A percentile compares a stretch with the other conserved stretches of the same genome.
These are phyloP conservation scores for Blennius ocellaris DNA, from an alignment of 2,113 vertebrate species.

Conservation along the genomic window DNA sequence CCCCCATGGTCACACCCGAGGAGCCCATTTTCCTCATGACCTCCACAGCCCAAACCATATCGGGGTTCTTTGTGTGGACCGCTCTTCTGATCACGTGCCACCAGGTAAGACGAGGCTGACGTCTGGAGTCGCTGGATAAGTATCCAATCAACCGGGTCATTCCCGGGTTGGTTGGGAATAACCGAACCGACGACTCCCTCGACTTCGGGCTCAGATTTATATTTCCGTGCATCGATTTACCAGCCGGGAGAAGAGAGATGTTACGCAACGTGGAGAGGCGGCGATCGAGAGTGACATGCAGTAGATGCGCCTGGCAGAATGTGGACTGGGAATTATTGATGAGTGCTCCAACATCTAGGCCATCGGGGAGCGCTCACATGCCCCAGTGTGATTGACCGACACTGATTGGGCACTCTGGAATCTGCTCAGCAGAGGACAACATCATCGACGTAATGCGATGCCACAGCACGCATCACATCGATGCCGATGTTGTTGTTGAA, in stretches of 20 bases:
- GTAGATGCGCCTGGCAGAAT: neutral
- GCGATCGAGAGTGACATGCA: neutral
- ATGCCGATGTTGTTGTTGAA: no score
- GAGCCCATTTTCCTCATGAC: slow-evolving; percentile 96
- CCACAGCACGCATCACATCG: no score
- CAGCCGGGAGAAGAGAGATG: neutral
- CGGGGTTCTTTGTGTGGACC: slow-evolving; percentile 96
- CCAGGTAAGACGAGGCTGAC: slow-evolving; percentile 84
- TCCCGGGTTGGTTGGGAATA: neutral
- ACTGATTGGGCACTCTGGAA: neutral
- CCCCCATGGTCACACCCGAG: slow-evolving; percentile 85
- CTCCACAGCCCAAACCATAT: slow-evolving; percentile 91
- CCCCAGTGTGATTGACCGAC: neutral
- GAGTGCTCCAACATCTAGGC: neutral
- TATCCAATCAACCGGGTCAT: no score
- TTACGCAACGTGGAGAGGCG: neutral
- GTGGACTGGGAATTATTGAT: neutral
- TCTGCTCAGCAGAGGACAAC: neutral
- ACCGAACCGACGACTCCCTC: neutral
- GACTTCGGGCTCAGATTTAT: neutral
- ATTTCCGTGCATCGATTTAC: neutral
- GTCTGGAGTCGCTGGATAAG: neutral
- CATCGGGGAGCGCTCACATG: neutral
- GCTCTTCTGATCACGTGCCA: slow-evolving; percentile 96
- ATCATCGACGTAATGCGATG: no score